Base-by-base conservation (phyloP, 2,888 invertebrate species). In the Incurvaria masculella region DNA sequence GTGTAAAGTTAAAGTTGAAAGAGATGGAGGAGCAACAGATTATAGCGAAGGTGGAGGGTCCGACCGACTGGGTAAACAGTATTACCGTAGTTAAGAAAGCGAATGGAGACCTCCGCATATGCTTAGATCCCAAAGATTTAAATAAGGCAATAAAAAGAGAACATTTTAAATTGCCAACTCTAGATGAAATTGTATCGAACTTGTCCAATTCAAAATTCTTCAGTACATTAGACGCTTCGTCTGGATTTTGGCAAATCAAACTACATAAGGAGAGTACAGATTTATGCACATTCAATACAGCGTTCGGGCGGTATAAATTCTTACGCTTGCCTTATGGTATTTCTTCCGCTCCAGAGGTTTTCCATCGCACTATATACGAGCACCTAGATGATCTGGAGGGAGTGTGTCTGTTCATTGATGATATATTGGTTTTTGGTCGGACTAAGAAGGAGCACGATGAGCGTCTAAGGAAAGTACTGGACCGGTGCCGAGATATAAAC, bases 1-100 rank as follows among this genome's bases (percentile, higher is more conserved):
- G 52, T 21, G 26, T 57, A 8, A 55, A 53, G 48, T 6, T 40
- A 2, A 53, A 58, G 46, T 47, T 59, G 27, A 16, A 16, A 17
- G 53, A 56, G 19, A 57, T 57, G 57, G 52, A 51, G 38, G 42
- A 39, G 16, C 41, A 53, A 5, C 52, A 51, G 4, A 50, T 56
- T 2, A 55, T 59, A 10, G 49, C 46, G 1, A 57, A 54, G 46
- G 56, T 59, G 2, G 55, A 56, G 40, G 54, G 53, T 6, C 55
- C 55, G 1, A 56, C 55, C 17, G 53, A 53, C 20, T 59, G 57
- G 59, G 59, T 59, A 1, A 58, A 51, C 40, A 55, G 54, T n/a
- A 53, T 58, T 47, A 56, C 55, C 1, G 53, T 59, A 0, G 59
- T 56, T 0, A 54, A 50, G 44, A 60, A 60, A 50, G 45, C 52